Base-by-base conservation (phyloP, 2,888 invertebrate genomes). In the Diadegma fenestrale region DNA sequence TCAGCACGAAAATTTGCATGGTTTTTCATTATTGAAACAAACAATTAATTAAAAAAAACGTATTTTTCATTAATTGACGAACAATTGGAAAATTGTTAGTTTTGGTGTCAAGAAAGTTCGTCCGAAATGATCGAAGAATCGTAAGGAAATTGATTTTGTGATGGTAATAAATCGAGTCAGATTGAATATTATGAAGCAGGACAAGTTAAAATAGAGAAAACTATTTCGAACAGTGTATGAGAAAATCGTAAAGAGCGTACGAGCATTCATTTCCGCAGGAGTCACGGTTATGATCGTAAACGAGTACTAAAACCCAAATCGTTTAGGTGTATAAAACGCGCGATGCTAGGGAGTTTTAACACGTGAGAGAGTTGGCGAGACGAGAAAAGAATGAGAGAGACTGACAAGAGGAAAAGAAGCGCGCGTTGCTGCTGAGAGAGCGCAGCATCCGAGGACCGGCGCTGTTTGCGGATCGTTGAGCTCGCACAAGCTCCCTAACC, bases 271-370 rank as follows among this genome's bases (percentile, higher is more conserved):
- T 66, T 72, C 58, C 37, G 64, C 19, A 63, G 61, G 64, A 68
- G 79, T 79, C 61, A 48, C 45, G 75, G 45, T 37, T 66, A 48
- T 33, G 75, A 80, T 72, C 84, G 80, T 80, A 76, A 84, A 84
- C 71, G 80, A 69, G 80, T 80, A 76, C 41, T 63, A 84, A n/a
- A 80, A 48, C 58, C 45, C 68, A 68, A 26, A 80, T 76, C 71
- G 45, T 76, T 66, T 80, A 73, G 77, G 58, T n/a, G n/a, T 82
- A 68, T 17, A 64, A 61, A 19, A 63, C 14, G 17, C 14, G 17
- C 66, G 14, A 48, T 37, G 45, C 54, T 14, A 26, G 72, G 14
- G 64, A 33, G 14, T 48, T 64, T n/a, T 37, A 69, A 61, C 61
- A 61, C 64, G 64, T 22, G 69, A 71, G 76, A n/a, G 43, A 71